These are phyloP conservation scores for Agapetus fuscipes DNA, from an alignment of 2,888 invertebrate genomes.

Conservation along the genomic window DNA sequence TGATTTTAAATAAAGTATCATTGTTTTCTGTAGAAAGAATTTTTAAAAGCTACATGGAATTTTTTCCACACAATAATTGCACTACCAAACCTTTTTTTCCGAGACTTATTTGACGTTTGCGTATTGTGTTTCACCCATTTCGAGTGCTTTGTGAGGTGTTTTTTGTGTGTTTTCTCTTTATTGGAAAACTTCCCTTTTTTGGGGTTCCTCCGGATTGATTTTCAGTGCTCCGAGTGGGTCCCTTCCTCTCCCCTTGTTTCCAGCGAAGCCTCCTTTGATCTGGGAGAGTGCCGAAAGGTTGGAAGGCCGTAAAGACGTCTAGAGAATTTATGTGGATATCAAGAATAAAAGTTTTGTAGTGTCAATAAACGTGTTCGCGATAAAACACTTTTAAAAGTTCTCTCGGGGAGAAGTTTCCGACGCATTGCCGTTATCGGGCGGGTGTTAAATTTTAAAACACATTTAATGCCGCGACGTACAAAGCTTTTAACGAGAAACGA, in stretches of 20 bases:
- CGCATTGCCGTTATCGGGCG: too few relatives aligned
- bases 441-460: too few relatives aligned
- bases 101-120: conserved; percentile 2
- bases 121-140: background rate
- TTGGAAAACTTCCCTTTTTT: conserved; percentile 15
- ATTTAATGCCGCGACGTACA: too few relatives aligned
- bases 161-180: conserved; percentile 16
- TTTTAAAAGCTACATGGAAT: background rate
- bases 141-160: background rate
- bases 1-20: too few relatives aligned
- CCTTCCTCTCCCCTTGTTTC: conserved; percentile 10
- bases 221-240: conserved; percentile 13
- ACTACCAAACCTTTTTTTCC: conserved; percentile 5
- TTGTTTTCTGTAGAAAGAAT: too few relatives aligned
- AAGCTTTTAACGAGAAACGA: too few relatives aligned
- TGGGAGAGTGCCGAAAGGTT: conserved; percentile 13
- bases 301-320: conserved; percentile 16
- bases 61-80: too few relatives aligned
- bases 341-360: conserved; percentile 6
- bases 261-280: too few relatives aligned
- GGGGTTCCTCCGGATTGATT: conserved; percentile 12
- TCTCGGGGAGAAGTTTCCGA: too few relatives aligned
- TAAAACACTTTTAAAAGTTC: conserved; percentile 2
- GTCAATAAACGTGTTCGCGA: conserved; percentile 5
- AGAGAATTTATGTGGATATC: conserved; percentile 6